Conservation (phyloP, 2,797 vertebrate genomes). For the Neostethus bicornis region DNA sequence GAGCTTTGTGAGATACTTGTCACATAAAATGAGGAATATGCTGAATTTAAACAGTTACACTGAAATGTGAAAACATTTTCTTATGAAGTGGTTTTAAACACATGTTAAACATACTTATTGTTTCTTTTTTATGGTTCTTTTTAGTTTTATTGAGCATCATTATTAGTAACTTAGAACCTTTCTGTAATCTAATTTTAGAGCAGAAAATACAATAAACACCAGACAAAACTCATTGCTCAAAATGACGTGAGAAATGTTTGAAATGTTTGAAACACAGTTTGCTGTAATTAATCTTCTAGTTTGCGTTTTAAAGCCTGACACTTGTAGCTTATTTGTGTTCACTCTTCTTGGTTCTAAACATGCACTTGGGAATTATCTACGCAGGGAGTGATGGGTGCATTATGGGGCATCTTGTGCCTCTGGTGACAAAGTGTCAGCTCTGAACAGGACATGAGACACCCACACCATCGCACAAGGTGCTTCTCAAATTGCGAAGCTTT, state of each 20-base stretch:
- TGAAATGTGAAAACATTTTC: constrained; percentile 15
- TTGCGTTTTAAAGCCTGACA: background rate
- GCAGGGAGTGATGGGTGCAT: background rate
- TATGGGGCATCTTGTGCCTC: constrained; percentile 4
- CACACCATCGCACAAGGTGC: constrained; percentile 37
- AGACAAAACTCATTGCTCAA: constrained; percentile 21
- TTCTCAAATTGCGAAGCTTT: constrained; percentile 47
- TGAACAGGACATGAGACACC: constrained; percentile 7
- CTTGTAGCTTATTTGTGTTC: background rate
- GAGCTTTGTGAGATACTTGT: constrained; percentile 30
- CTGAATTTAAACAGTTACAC: constrained; percentile 16
- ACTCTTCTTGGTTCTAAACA: constrained; percentile 1
- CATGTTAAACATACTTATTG: constrained; percentile 27
- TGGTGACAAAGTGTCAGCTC: constrained; percentile 13
- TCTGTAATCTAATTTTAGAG: constrained; percentile 39
- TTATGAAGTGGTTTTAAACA: background rate
- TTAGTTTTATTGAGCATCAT: constrained; percentile 21
- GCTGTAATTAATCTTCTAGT: background rate
- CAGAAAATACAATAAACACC: constrained; percentile 9
- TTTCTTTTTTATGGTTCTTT: constrained; percentile 28
- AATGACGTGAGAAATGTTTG: no score
- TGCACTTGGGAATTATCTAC: constrained; percentile 3
- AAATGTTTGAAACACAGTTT: background rate
- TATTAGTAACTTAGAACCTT: constrained; percentile 39
- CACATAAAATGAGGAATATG: constrained; percentile 29